These are phyloP conservation scores for Oreamnos americanus DNA, from an alignment of 2,113 vertebrate species.

Conservation along the genomic window DNA sequence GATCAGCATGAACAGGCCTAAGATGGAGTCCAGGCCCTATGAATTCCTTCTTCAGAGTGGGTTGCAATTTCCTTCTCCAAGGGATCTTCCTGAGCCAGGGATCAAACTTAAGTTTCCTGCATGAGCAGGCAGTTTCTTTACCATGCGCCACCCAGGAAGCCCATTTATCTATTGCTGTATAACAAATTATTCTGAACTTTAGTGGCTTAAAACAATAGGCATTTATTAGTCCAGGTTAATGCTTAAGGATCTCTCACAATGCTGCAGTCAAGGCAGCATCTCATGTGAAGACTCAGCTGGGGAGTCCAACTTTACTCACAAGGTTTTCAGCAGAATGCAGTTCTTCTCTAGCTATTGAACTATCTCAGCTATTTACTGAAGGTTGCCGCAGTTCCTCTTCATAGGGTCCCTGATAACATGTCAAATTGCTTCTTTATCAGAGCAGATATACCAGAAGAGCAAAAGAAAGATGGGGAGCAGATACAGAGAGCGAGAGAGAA, in stretches of 20 bases:
- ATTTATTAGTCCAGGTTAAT: background rate
- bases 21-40: too few relatives aligned
- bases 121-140: background rate
- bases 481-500: fast-evolving
- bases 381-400: background rate
- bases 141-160: fast-evolving
- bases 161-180: background rate
- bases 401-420: background rate
- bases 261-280: background rate
- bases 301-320: background rate
- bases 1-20: too few relatives aligned
- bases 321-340: background rate
- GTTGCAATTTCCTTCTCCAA: background rate
- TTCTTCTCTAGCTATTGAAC: background rate
- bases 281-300: background rate
- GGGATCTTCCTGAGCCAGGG: background rate
- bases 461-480: background rate
- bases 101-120: background rate
- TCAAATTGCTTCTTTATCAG: background rate
- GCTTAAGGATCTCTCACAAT: background rate
- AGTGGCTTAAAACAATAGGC: background rate
- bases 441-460: background rate
- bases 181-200: background rate
- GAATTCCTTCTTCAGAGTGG: background rate
- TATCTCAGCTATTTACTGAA: background rate